Evolutionary conservation across 1,140 invertebrate species (phyloP).

Genomic region (Babylonia areolata): DNA sequence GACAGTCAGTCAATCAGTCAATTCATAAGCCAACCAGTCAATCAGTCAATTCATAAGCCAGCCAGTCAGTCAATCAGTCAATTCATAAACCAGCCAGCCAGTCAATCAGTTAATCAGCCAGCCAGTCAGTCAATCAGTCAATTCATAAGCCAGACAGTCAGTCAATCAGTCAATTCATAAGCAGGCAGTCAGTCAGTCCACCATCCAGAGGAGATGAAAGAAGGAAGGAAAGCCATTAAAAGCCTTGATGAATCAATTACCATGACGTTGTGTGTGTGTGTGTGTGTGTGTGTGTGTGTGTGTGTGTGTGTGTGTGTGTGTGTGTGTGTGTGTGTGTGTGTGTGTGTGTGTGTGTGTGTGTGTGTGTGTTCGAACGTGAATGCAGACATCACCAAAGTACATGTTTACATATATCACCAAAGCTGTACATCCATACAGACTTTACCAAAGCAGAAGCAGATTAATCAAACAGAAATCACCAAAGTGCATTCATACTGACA

Average conservation of each 20-base stretch:
- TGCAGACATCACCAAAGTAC: no score
- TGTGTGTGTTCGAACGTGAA: no score
- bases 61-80: neutral
- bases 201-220: neutral
- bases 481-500: no score
- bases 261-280: neutral
- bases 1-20: neutral
- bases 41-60: neutral
- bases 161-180: neutral
- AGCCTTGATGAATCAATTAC: neutral
- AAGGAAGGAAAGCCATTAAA: neutral
- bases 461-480: no score
- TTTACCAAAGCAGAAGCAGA: no score
- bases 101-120: no score
- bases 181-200: neutral
- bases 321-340: neutral
- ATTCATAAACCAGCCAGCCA: neutral
- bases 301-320: slow-evolving; percentile 8
- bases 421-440: no score
- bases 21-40: no score
- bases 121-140: no score
- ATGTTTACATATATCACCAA: no score
- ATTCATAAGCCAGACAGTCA: no score
- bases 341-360: no score
- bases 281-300: neutral